Evolutionary conservation across 2,113 vertebrate species (phyloP).

Genomic region (Eolophus roseicapilla): DNA sequence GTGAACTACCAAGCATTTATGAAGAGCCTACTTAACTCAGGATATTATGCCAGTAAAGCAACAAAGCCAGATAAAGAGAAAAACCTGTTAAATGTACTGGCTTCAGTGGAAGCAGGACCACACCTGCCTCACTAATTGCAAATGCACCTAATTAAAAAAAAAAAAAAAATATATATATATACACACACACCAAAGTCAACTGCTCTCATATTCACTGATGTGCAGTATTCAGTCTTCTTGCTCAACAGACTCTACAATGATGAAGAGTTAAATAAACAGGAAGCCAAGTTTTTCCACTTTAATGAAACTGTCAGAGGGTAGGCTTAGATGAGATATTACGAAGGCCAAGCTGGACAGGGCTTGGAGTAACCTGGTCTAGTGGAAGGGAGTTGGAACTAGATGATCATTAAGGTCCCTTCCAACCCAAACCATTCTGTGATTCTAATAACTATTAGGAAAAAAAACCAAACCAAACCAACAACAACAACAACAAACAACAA

Average conservation of each 20-base stretch:
- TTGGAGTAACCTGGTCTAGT: not conserved
- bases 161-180: not conserved
- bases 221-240: not conserved
- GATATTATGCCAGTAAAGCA: not conserved
- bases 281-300: not conserved
- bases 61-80: not conserved
- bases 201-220: not conserved
- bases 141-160: not conserved
- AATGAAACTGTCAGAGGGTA: not conserved
- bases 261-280: not conserved
- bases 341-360: not conserved
- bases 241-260: accelerated
- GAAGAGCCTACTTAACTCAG: not conserved
- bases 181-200: not conserved
- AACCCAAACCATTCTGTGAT: not conserved
- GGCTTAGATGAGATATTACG: not conserved
- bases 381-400: not conserved
- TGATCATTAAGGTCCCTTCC: not conserved
- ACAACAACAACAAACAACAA: not conserved
- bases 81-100: not conserved
- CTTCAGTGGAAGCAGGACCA: not conserved
- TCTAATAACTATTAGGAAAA: not conserved
- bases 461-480: not conserved
- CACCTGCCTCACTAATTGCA: not conserved
- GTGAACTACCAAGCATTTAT: not conserved